Base-by-base conservation (phyloP, 2,797 vertebrate genomes). In the Rhinatrema bivittatum region DNA sequence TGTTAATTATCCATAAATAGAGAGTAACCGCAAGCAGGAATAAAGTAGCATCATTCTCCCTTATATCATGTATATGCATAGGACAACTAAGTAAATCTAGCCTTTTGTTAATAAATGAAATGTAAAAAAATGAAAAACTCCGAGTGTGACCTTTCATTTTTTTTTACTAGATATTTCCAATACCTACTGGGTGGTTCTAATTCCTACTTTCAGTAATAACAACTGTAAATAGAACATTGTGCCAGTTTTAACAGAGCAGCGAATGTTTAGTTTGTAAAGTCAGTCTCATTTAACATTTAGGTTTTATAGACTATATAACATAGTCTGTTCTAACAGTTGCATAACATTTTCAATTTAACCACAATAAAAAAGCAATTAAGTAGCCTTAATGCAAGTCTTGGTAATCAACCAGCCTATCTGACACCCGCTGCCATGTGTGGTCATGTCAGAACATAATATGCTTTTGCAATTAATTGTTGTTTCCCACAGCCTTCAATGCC, bases 271-370 rank as follows among this genome's bases (percentile, higher is more conserved):
- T 20, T 32, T 29, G 37, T 28, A 32, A 29, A 49, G 42, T 43
- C 61, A 46, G 36, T 9, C 6, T 11, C 10, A 43, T 50, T 54
- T n/a, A n/a, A n/a, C n/a, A n/a, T n/a, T 53, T 42, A n/a, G 2
- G 35, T 37, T 56, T 60, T 29, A 53, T 17, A 43, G 62, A 42
- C 42, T 47, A 6, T 1, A 36, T 53, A 43, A 40, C 50, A 52
- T 42, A 20, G 63, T 55, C 50, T 27, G 60, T 21, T 61, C 6
- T 6, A 63, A 60, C 65, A 65, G 70, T 65, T 37, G 42, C 39
- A 50, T 42, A 50, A 39, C 46, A 42, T 42, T 75, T n/a, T 60
- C 65, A 50, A 64, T 58, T 50, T 43, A 46, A 64, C 56, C 46
- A 40, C 43, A 62, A 30, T 25, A 1, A 1, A 62, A 58, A 39